Evolutionary conservation across 2,888 invertebrate genomes (phyloP), one percentile per base, ranked within the genome.

Genomic region (Danaus chrysippus): DNA sequence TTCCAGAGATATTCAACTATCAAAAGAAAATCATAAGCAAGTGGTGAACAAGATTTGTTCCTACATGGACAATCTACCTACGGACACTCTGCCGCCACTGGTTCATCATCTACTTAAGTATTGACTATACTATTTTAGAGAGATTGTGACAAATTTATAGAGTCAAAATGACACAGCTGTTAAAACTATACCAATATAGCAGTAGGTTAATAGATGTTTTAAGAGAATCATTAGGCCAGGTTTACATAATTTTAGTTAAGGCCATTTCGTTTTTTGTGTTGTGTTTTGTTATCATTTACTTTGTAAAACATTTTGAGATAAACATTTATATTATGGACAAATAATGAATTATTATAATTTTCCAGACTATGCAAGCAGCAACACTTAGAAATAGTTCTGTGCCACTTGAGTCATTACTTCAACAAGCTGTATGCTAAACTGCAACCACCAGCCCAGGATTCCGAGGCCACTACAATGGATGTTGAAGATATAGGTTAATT

Each of bases 21-120:
- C 91, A 0, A 92, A 92, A 58, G 89, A 89, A 58, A 93, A 94
- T 70, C 93, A 93, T 72, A 83, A 84, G 56, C 87, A 92, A 74
- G 92, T 94, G 1, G 92, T 94, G 2, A 93, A 90, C 71, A 93
- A 94, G 70, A 80, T 95, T 23, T 93, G 93, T 65, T 85, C 91
- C 0, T 91, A 92, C 73, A 80, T 95, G 34, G 88, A 91, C 60
- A 91, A 92, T 56, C 76, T 93, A 59, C 87, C 92, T 6, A 91
- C 93, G 0, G 92, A 93, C 64, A 93, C 93, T 69, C 73, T 95
- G 41, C 95, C 95, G 0, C 92, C 94, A 0, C 83, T 95, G 42
- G 91, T 94, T 0, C 93, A 94, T 81, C 94, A 95, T 71, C 75
- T 95, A 56, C 79, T 95, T n/a, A 92, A 85, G 91, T 91, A 73